Conservation (phyloP, 2,113 vertebrate genomes). For the Daubentonia madagascariensis region DNA sequence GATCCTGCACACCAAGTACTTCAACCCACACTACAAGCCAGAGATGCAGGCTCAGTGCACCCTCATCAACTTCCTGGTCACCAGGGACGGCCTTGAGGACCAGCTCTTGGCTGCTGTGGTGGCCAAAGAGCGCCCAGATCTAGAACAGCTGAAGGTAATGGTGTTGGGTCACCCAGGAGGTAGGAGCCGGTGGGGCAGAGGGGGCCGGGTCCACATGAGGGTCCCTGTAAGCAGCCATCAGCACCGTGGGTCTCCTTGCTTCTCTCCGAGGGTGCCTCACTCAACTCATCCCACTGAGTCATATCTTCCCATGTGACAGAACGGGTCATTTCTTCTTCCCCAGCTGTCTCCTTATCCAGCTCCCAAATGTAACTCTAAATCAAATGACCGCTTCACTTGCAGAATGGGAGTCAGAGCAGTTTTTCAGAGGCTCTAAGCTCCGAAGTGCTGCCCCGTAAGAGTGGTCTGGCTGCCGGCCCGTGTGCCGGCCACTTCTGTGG, state of each 20-base stretch:
- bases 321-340: not conserved
- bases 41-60: slow-evolving; percentile 89
- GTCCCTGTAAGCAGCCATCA: too few species aligned
- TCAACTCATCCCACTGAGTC: rapidly evolving
- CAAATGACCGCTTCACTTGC: rapidly evolving
- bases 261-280: rapidly evolving
- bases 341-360: not conserved
- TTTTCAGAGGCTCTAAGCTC: rapidly evolving
- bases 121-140: slow-evolving; percentile 83
- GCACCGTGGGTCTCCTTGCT: rapidly evolving
- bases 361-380: not conserved
- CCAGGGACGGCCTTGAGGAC: slow-evolving; percentile 85
- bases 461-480: rapidly evolving
- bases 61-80: slow-evolving; percentile 87
- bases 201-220: rapidly evolving
- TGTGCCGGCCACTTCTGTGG: rapidly evolving
- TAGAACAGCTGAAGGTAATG: slow-evolving; percentile 83
- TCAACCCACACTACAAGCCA: slow-evolving; percentile 86
- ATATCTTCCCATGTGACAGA: rapidly evolving
- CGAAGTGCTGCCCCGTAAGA: rapidly evolving
- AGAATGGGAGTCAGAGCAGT: rapidly evolving
- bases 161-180: not conserved
- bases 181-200: too few species aligned
- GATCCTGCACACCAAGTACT: slow-evolving; percentile 86
- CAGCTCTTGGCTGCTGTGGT: slow-evolving; percentile 86